A percentile compares a stretch with the other conserved stretches of the same genome.
Conservation (phyloP, 92 coral and sea anemone species). For the Actinernus sp. region DNA sequence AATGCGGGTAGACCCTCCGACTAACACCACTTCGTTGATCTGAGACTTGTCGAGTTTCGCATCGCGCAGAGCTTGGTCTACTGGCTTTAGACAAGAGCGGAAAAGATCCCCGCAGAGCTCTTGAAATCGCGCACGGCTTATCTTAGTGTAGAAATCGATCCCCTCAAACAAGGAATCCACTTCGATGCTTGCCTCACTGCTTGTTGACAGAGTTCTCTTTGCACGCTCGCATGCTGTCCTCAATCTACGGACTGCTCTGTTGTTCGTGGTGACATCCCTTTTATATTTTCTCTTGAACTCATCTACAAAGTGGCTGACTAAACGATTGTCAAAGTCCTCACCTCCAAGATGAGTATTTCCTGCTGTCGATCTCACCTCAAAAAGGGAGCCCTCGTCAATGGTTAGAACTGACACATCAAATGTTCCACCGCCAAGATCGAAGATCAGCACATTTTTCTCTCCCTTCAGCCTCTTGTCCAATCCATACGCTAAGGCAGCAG, state of each 20-base stretch:
- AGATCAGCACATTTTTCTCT: slow-evolving; percentile 75
- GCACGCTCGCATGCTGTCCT: slow-evolving; percentile 89
- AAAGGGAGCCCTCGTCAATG: slow-evolving; percentile 86
- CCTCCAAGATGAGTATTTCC: slow-evolving; percentile 96
- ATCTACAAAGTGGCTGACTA: slow-evolving; percentile 75
- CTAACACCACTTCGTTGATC: slow-evolving; percentile 80
- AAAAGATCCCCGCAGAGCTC: slow-evolving; percentile 75
- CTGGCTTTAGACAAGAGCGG: slow-evolving; percentile 77
- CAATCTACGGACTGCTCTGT: slow-evolving; percentile 74
- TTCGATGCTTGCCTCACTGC: slow-evolving; percentile 68
- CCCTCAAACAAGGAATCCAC: slow-evolving; percentile 81
- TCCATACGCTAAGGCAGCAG: slow-evolving; percentile 93
- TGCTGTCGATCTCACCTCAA: slow-evolving; percentile 80
- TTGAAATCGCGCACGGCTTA: slow-evolving; percentile 84
- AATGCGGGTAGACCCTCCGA: slow-evolving; percentile 85
- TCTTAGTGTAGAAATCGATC: slow-evolving; percentile 71
- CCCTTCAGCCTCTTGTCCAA: slow-evolving; percentile 77
- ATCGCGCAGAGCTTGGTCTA: slow-evolving; percentile 71
- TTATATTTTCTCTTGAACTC: slow-evolving; percentile 79
- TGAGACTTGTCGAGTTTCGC: slow-evolving; percentile 64
- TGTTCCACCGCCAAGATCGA: slow-evolving; percentile 94
- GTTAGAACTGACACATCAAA: slow-evolving; percentile 88
- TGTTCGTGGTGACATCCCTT: slow-evolving; percentile 61
- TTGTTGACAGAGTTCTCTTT: slow-evolving; percentile 76
- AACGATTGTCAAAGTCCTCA: slow-evolving; percentile 81